Conservation (phyloP, 2,113 vertebrate genomes). For the Chelonoidis abingdonii region DNA sequence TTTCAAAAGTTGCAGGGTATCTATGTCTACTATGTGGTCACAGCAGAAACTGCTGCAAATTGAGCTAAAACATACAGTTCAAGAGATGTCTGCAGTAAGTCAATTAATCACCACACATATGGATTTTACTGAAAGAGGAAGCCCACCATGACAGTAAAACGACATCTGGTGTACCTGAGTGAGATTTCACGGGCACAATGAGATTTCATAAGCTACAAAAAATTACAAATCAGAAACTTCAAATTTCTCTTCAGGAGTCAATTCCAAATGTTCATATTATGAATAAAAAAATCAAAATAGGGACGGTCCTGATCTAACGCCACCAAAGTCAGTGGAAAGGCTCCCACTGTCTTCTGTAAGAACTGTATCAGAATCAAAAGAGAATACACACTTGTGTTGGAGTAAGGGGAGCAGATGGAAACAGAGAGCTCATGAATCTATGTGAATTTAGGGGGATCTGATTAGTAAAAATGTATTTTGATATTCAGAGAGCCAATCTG, state of each 20-base stretch:
- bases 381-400: neutral
- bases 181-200: neutral
- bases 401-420: slow-evolving; percentile 11
- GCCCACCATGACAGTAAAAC: neutral
- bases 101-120: neutral
- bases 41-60: neutral
- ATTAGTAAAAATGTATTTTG: slow-evolving; percentile 11
- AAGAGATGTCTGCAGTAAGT: neutral
- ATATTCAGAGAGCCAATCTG: slow-evolving; percentile 18
- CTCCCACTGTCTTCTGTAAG: neutral
- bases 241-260: neutral
- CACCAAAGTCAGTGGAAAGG: slow-evolving; percentile 25
- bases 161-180: neutral
- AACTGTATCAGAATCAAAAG: slow-evolving; percentile 23
- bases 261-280: neutral
- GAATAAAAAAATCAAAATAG: slow-evolving; percentile 9
- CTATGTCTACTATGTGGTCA: neutral
- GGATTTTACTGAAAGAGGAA: neutral
- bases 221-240: neutral
- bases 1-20: slow-evolving; percentile 15
- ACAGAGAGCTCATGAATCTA: neutral
- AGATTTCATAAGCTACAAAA: neutral
- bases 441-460: neutral
- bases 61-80: neutral
- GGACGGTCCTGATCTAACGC: neutral